Percentiles rank a stretch among this genome's conserved stretches.
Conservation (phyloP, 2,888 invertebrate genomes). For the Plagodis dolabraria region DNA sequence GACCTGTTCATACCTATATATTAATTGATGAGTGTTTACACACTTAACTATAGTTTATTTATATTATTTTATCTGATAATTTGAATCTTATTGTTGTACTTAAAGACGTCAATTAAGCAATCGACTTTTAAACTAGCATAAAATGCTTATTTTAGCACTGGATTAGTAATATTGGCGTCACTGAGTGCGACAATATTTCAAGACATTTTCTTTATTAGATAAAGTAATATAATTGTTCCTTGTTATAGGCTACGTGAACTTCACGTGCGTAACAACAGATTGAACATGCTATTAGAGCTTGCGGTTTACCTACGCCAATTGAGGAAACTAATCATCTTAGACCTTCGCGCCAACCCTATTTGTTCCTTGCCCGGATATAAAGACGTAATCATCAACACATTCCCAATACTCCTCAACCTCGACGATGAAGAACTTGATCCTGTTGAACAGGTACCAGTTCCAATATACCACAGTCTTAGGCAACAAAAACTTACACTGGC, state of each 20-base stretch:
- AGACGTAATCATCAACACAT: constrained; percentile 67
- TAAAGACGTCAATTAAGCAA: no score
- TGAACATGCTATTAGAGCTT: constrained; percentile 64
- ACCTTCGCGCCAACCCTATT: constrained; percentile 72
- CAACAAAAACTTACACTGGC: no score
- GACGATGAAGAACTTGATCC: constrained; percentile 66
- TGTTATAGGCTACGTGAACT: constrained; percentile 64
- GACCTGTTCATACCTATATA: no score
- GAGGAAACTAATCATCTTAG: constrained; percentile 60
- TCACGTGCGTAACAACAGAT: constrained; percentile 67
- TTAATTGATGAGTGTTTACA: no score
- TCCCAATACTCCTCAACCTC: constrained; percentile 60
- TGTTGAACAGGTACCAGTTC: constrained; percentile 57
- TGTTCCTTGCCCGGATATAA: constrained; percentile 63
- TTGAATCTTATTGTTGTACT: no score
- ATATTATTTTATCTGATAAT: no score
- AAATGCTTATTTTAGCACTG: no score
- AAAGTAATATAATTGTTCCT: neutral
- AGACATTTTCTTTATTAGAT: no score
- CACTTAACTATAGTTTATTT: no score
- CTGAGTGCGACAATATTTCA: no score
- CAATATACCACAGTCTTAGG: constrained; percentile 1
- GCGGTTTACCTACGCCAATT: constrained; percentile 73
- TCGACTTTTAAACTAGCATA: no score
- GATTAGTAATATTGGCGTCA: no score